These are phyloP conservation scores for Teleiodes luculella DNA, from an alignment of 2,888 invertebrate species.

Conservation along the genomic window DNA sequence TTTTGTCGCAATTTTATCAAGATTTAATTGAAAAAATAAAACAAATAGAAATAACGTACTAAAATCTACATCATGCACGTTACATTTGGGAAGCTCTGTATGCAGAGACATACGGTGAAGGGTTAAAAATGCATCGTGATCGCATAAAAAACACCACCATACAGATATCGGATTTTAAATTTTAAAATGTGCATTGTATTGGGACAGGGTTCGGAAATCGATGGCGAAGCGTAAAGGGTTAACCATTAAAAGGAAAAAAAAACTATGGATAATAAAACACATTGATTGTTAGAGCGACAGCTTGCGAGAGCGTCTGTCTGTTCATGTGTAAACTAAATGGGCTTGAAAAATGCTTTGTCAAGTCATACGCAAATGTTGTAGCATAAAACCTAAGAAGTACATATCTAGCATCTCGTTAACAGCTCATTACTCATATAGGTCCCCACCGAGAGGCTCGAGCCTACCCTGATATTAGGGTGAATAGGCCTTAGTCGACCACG, in stretches of 20 bases:
- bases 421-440: too few relatives aligned
- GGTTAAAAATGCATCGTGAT: constrained; percentile 78
- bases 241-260: constrained; percentile 69
- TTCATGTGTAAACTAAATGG: not conserved
- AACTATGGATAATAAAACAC: constrained; percentile 30
- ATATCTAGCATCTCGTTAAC: too few relatives aligned
- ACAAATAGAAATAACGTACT: too few relatives aligned
- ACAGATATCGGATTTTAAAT: constrained; percentile 79
- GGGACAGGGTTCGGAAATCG: constrained; percentile 70
- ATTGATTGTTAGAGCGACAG: constrained; percentile 66
- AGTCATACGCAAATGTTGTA: constrained; percentile 4
- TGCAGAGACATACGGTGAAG: constrained; percentile 66
- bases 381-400: too few relatives aligned
- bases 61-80: too few relatives aligned
- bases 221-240: constrained; percentile 72
- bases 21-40: too few relatives aligned
- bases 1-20: too few relatives aligned
- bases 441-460: too few relatives aligned
- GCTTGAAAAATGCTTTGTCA: not conserved
- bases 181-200: constrained; percentile 79
- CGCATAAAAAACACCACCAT: constrained; percentile 63
- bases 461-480: too few relatives aligned
- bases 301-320: constrained; percentile 48
- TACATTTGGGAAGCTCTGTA: constrained; percentile 46
- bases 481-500: too few relatives aligned